Evolutionary conservation across 2,113 vertebrate species (phyloP).

Genomic region (Leiothrix lutea): DNA sequence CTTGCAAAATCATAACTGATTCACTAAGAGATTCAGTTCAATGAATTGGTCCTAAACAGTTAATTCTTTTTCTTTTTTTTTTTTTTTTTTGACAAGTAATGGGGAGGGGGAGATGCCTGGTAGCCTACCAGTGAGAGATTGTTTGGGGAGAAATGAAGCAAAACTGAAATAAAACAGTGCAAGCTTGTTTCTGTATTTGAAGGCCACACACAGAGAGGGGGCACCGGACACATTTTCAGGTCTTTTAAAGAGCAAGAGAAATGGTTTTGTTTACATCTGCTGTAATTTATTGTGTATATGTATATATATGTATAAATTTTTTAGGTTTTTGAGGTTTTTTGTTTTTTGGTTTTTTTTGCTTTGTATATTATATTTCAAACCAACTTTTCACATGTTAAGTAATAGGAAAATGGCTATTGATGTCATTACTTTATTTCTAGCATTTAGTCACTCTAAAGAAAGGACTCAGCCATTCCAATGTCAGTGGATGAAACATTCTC

Average conservation of each 20-base stretch:
- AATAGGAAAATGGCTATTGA: neutral
- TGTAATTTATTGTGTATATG: conserved; percentile 56
- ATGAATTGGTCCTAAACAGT: conserved; percentile 56
- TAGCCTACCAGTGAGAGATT: conserved; percentile 68
- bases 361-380: conserved; percentile 38
- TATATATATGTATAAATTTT: neutral
- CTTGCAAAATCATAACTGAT: neutral
- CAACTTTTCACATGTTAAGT: conserved; percentile 22
- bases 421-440: neutral
- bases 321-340: too few species aligned
- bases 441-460: neutral
- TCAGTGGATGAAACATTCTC: neutral
- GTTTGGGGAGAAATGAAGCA: conserved; percentile 76
- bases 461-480: neutral
- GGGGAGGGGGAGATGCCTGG: neutral
- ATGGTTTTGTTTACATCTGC: conserved; percentile 68
- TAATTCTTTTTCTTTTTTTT: neutral
- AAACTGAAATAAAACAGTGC: conserved; percentile 77
- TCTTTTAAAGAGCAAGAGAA: conserved; percentile 58
- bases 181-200: conserved; percentile 65
- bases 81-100: neutral
- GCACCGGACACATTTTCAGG: neutral
- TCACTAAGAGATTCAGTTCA: neutral
- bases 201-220: conserved; percentile 71
- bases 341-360: neutral